These are phyloP conservation scores for Choristoneura rosaceana DNA, from an alignment of 2,888 invertebrate genomes.

Conservation along the genomic window DNA sequence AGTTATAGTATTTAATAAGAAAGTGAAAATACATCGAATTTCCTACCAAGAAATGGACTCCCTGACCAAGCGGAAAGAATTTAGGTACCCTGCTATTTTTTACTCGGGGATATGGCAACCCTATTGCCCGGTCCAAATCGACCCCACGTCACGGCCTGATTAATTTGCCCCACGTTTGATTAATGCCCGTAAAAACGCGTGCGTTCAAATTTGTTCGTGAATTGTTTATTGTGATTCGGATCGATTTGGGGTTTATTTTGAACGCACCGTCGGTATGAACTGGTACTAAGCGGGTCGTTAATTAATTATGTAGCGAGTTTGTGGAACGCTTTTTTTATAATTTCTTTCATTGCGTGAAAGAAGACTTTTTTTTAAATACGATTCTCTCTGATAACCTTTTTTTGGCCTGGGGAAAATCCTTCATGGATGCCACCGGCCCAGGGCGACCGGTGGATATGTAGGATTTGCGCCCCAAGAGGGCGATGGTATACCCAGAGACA, in stretches of 20 bases:
- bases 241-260: conserved; percentile 22
- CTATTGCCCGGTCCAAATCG: conserved; percentile 10
- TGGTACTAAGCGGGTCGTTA: neutral
- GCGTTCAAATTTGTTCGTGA: conserved; percentile 30
- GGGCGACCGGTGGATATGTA: too few species aligned
- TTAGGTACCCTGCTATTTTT: neutral
- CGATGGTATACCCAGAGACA: too few species aligned
- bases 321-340: neutral
- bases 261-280: neutral
- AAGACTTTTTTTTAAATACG: too few species aligned
- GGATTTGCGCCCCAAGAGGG: too few species aligned
- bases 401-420: too few species aligned
- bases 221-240: conserved; percentile 23
- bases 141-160: conserved; percentile 26
- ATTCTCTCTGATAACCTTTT: too few species aligned
- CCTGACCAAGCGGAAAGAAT: neutral
- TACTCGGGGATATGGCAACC: neutral
- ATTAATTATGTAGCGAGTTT: neutral
- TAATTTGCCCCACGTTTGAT: conserved; percentile 37
- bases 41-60: neutral
- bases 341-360: neutral
- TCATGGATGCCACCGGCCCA: too few species aligned
- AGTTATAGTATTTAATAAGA: too few species aligned
- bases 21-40: neutral
- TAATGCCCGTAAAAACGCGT: conserved; percentile 32